Conservation (phyloP, 2,888 invertebrate species). For the Ferdinandea cuprea region DNA sequence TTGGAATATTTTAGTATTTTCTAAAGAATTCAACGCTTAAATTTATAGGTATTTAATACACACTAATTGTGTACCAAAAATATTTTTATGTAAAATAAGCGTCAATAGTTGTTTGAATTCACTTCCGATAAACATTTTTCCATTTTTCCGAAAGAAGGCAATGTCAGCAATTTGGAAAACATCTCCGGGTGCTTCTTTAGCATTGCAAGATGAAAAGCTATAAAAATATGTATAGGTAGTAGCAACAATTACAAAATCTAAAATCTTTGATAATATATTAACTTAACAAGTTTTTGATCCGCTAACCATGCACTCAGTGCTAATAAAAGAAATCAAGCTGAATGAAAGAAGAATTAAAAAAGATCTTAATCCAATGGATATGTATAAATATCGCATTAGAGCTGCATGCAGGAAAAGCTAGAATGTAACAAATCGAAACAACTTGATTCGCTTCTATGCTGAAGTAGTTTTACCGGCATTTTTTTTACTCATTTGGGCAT, state of each 20-base stretch:
- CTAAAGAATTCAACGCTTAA: no score
- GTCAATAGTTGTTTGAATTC: no score
- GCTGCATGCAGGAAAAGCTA: conserved; percentile 37
- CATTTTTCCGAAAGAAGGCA: no score
- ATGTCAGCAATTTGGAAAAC: no score
- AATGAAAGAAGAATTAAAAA: background rate
- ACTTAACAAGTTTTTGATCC: background rate
- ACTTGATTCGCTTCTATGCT: conserved; percentile 47
- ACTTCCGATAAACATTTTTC: no score
- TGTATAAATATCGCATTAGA: background rate
- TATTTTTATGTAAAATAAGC: no score
- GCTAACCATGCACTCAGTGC: background rate
- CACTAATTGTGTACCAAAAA: no score
- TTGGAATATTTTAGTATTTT: no score
- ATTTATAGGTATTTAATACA: no score
- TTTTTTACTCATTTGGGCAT: conserved; percentile 37
- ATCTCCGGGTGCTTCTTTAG: no score
- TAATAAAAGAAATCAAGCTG: background rate
- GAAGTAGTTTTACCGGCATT: conserved; percentile 66
- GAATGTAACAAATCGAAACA: conserved; percentile 40
- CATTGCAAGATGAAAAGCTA: no score
- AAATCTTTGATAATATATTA: background rate
- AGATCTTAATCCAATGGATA: conserved; percentile 22
- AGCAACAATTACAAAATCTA: background rate
- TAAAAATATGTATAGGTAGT: no score